Percentiles rank a stretch among this genome's conserved stretches.
Evolutionary conservation across 2,113 vertebrate species (phyloP).

Genomic region (Puntigrus tetrazona): DNA sequence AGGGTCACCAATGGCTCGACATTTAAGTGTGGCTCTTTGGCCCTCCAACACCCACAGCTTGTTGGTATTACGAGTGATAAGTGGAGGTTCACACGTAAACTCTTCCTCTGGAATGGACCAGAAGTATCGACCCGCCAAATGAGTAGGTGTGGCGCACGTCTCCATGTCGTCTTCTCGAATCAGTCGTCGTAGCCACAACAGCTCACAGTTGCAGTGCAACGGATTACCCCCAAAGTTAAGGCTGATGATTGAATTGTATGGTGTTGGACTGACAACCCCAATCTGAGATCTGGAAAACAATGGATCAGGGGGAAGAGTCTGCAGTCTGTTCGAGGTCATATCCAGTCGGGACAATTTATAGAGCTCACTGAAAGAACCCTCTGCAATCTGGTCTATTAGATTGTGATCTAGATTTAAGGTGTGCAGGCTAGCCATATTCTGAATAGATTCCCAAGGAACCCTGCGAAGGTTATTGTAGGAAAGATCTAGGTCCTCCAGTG

Average conservation of each 20-base stretch:
- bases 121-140: conserved; percentile 87
- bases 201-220: conserved; percentile 90
- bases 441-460: conserved; percentile 88
- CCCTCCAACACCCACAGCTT: conserved; percentile 90
- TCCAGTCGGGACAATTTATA: conserved; percentile 88
- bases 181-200: conserved; percentile 86
- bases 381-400: conserved; percentile 84
- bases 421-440: conserved; percentile 87
- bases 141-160: conserved; percentile 84
- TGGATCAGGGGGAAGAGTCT: conserved; percentile 86
- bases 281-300: conserved; percentile 85
- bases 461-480: conserved; percentile 90
- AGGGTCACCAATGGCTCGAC: conserved; percentile 86
- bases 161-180: conserved; percentile 87
- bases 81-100: conserved; percentile 88
- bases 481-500: conserved; percentile 87
- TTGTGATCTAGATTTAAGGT: conserved; percentile 92
- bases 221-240: conserved; percentile 90
- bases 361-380: conserved; percentile 85
- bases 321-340: conserved; percentile 90
- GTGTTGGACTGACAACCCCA: conserved; percentile 82
- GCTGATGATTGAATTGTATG: conserved; percentile 80
- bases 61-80: conserved; percentile 90
- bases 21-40: conserved; percentile 84
- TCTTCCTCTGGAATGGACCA: conserved; percentile 91